These are phyloP conservation scores for Phylloscopus trochiloides DNA, from an alignment of 2,113 vertebrate genomes.

Conservation along the genomic window DNA sequence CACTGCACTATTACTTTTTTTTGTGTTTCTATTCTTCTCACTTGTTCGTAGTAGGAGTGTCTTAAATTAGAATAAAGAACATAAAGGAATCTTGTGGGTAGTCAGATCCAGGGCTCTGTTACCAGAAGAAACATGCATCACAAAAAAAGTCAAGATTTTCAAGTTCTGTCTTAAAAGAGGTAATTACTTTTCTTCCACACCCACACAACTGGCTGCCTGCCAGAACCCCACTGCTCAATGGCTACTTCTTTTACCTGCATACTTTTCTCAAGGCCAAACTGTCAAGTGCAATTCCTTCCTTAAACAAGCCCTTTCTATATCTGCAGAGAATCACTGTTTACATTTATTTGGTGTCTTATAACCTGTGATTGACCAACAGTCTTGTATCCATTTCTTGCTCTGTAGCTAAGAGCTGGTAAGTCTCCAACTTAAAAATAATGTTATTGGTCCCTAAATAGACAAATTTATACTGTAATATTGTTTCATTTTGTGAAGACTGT, in stretches of 20 bases:
- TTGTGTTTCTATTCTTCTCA: not conserved
- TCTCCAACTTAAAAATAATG: not conserved
- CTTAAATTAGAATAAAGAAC: not conserved
- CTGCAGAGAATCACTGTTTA: not conserved
- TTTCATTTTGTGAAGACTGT: not conserved
- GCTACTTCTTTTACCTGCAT: not conserved
- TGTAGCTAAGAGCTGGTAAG: not conserved
- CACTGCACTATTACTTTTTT: not conserved
- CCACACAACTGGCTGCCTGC: not conserved
- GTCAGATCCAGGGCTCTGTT: not conserved
- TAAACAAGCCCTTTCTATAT: not conserved
- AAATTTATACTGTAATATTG: not conserved
- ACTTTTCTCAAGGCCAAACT: not conserved
- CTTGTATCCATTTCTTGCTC: not conserved
- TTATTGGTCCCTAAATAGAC: not conserved
- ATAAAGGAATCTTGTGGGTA: not conserved
- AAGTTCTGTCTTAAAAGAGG: not conserved
- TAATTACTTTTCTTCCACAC: not conserved
- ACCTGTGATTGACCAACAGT: not conserved
- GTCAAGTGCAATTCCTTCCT: not conserved
- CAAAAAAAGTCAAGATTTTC: not conserved
- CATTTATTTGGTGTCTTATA: not conserved
- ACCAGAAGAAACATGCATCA: not conserved
- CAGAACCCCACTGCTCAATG: not conserved
- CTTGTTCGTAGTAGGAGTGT: not conserved